Conservation (phyloP, 2,797 vertebrate species). For the Poeciliopsis turneri region DNA sequence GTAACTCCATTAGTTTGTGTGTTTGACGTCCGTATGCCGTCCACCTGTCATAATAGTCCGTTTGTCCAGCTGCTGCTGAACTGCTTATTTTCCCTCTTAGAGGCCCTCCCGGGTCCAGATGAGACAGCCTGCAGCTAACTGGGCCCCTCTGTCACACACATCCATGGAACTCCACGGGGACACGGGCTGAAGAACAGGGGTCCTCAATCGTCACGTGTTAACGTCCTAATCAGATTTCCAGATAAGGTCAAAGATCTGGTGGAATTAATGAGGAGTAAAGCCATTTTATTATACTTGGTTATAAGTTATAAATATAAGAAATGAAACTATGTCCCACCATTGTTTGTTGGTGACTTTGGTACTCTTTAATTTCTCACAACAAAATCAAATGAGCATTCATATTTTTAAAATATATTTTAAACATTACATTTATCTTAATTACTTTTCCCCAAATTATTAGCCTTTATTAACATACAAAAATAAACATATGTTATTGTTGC, state of each 20-base stretch:
- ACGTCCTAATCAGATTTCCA: neutral
- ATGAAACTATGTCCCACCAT: neutral
- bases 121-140: conserved; percentile 40
- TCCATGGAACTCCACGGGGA: conserved; percentile 9
- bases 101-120: conserved; percentile 49
- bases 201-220: neutral
- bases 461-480: neutral
- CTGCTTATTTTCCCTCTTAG: conserved; percentile 66
- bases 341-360: neutral
- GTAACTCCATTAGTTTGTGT: conserved; percentile 47
- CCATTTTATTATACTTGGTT: neutral
- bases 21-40: conserved; percentile 54
- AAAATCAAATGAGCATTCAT: too few species aligned
- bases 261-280: neutral
- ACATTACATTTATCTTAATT: neutral
- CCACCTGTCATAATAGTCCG: conserved; percentile 77
- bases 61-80: conserved; percentile 62
- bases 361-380: neutral
- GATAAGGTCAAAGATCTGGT: neutral
- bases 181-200: neutral
- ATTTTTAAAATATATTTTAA: too few species aligned
- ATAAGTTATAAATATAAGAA: neutral
- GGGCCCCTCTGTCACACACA: conserved; percentile 21
- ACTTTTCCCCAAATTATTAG: neutral
- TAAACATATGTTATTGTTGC: neutral